These are phyloP conservation scores for Uloborus diversus DNA, from an alignment of 1,140 invertebrate genomes.

Conservation along the genomic window DNA sequence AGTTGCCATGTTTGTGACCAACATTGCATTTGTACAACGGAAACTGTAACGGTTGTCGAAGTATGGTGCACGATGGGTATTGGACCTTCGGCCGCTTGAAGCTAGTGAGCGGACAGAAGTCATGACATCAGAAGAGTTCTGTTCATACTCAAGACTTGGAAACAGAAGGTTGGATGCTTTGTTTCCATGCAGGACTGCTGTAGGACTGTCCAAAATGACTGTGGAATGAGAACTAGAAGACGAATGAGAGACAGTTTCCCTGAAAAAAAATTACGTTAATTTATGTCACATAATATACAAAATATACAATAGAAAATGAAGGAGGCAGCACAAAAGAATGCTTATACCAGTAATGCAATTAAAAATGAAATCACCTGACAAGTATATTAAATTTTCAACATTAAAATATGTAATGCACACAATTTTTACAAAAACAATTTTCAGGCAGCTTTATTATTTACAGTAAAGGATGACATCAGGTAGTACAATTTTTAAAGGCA, in stretches of 20 bases:
- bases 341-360: no score
- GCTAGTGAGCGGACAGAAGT: neutral
- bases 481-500: no score
- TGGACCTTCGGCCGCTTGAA: neutral
- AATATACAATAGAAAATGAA: neutral
- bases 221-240: constrained; percentile 73
- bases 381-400: no score
- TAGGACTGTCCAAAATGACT: constrained; percentile 72
- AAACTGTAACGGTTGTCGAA: neutral
- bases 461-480: no score
- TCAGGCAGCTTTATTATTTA: no score
- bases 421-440: no score
- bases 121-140: neutral
- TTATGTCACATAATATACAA: no score
- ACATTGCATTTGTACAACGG: neutral
- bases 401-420: no score
- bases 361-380: no score
- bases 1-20: neutral
- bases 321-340: neutral
- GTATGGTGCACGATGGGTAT: neutral
- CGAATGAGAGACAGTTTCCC: constrained; percentile 59
- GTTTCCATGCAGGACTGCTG: constrained; percentile 61
- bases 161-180: constrained; percentile 18
- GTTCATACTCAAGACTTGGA: constrained; percentile 14
- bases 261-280: constrained; percentile 6